Base-by-base conservation (phyloP, 2,113 vertebrate genomes). In the Melanerpes aurifrons region DNA sequence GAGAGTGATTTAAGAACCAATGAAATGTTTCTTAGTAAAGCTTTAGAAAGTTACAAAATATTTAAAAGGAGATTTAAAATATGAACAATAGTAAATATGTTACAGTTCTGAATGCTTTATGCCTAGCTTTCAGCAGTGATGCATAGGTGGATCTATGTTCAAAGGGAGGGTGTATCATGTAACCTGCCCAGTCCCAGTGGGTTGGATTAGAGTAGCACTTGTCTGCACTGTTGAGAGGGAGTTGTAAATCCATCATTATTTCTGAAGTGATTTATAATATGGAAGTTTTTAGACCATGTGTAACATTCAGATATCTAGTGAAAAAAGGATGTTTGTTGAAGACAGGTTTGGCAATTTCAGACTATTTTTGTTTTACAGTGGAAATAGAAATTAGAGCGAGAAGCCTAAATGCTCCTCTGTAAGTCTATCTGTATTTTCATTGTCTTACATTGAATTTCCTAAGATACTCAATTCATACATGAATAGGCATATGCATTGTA, bases 21-120 rank as follows among this genome's bases (percentile, higher is more conserved):
- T 61, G 87, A 88, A 88, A 79, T 72, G 45, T 82, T 90, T 62
- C 68, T 82, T 79, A 85, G 72, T 92, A 90, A 86, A 95, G 82
- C 29, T 96, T 92, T 40, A 90, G 82, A 84, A 94, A 95, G 12
- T 86, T 86, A 40, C 53, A 92, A 87, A 78, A 69, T 79, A 86
- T 83, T 90, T 88, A 29, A 79, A 73, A 79, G 50, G 59, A 71
- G 26, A 54, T 79, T 96, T 93, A 63, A 81, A 50, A 54, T 82
- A 19, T 1, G 69, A 80, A 92, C 63, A 88, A 77, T 69, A 43
- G 45, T 75, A 88, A 95, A 81, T 66, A 54, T 48, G n/a, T 37
- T 59, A 24, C 69, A 26, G 43, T 50, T 91, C 35, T 54, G 72
- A 78, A 64, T 61, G 24, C 54, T 92, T 86, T 82, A 25, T 90